Conservation (phyloP, 2,113 vertebrate species). For the Phoxinus phoxinus region DNA sequence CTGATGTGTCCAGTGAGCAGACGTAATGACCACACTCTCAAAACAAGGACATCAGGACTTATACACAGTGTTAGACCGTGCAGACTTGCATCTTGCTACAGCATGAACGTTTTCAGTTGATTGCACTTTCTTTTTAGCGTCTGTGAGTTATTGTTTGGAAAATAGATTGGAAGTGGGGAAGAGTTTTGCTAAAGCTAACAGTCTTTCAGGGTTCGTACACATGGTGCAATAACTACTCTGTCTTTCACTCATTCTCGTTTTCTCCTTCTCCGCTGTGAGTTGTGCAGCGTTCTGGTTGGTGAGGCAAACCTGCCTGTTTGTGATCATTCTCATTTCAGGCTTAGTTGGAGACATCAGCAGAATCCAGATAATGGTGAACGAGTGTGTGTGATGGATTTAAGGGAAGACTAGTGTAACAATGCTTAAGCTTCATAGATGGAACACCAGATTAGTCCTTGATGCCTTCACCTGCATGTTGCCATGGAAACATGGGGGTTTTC, state of each 20-base stretch:
- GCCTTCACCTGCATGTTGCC: slow-evolving; percentile 78
- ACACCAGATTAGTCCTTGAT: slow-evolving; percentile 63
- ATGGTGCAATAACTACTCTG: slow-evolving; percentile 27
- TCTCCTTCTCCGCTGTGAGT: slow-evolving; percentile 35
- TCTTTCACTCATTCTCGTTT: slow-evolving; percentile 9
- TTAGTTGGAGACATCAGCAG: slow-evolving; percentile 24
- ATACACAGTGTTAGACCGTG: neutral
- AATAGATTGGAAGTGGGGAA: slow-evolving; percentile 6
- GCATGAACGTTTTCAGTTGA: neutral
- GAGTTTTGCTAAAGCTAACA: slow-evolving; percentile 26
- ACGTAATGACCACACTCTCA: slow-evolving; percentile 39
- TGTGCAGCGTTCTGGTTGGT: slow-evolving; percentile 55
- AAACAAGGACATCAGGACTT: slow-evolving; percentile 12
- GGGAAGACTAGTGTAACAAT: slow-evolving; percentile 32
- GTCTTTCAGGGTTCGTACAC: slow-evolving; percentile 37
- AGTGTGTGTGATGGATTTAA: slow-evolving; percentile 41
- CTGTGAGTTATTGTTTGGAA: slow-evolving; percentile 33
- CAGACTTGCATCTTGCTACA: neutral
- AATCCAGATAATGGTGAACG: slow-evolving; percentile 3
- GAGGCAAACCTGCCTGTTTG: slow-evolving; percentile 45
- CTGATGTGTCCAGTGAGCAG: slow-evolving; percentile 53
- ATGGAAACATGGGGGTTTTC: slow-evolving; percentile 77
- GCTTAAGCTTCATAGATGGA: slow-evolving; percentile 66
- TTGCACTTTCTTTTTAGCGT: neutral
- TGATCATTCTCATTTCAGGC: slow-evolving; percentile 32